These are phyloP conservation scores for Entomobrya multifasciata DNA, from an alignment of 2,888 invertebrate genomes.

Conservation along the genomic window DNA sequence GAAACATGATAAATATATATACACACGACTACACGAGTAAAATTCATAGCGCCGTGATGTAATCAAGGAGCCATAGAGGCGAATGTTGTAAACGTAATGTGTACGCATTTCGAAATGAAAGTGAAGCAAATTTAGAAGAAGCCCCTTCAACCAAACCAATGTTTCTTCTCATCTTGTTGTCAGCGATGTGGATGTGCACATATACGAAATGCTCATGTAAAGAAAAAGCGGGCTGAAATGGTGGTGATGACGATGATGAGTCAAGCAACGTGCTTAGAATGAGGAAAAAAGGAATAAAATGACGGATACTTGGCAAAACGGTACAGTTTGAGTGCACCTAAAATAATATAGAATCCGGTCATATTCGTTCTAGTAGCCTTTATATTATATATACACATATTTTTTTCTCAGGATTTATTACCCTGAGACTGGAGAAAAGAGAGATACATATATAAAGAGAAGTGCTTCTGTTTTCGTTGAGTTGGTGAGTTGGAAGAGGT, in stretches of 20 bases:
- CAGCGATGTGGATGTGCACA: not conserved
- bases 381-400: not conserved
- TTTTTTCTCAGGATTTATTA: not conserved
- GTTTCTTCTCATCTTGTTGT: slow-evolving; percentile 6
- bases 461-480: not conserved
- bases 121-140: slow-evolving; percentile 1
- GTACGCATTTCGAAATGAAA: slow-evolving; percentile 3
- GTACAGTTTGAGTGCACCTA: too few species aligned
- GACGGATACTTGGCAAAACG: not conserved
- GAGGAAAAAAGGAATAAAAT: slow-evolving; percentile 9
- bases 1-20: slow-evolving; percentile 28
- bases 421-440: not conserved
- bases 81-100: not conserved
- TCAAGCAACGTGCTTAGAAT: slow-evolving; percentile 36
- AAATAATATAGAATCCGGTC: too few species aligned
- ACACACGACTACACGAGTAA: slow-evolving; percentile 29
- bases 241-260: slow-evolving; percentile 38
- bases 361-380: too few species aligned
- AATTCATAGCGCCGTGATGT: slow-evolving; percentile 40
- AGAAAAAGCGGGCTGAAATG: slow-evolving; percentile 30
- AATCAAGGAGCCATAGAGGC: slow-evolving; percentile 22
- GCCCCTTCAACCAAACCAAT: not conserved
- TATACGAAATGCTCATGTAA: not conserved
- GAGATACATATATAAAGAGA: not conserved
- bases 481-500: not conserved